A percentile compares a stretch with the other conserved stretches of the same genome.
phyloP scores from a whole-genome alignment of 2,113 vertebrate species.

The Jaculus jaculus region DNA sequence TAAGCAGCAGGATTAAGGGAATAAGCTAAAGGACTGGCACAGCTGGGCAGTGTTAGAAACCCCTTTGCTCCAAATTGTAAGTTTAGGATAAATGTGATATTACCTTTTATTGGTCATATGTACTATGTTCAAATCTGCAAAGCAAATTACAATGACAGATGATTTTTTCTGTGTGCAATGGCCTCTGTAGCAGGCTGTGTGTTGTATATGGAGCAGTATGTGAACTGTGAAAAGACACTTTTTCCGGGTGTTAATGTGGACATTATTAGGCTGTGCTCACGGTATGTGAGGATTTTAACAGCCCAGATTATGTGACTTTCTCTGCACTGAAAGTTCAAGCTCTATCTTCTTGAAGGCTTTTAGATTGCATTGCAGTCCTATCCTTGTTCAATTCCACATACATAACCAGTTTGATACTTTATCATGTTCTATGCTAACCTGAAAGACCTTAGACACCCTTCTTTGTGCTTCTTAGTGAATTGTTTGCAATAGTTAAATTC shows the following conservation, averaged over 20 bases:
- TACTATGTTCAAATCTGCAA: not conserved
- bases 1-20: not conserved
- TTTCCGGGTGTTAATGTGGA: not conserved
- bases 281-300: slow-evolving; percentile 7
- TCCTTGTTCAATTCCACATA: not conserved
- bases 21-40: not conserved
- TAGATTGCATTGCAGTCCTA: not conserved
- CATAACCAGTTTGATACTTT: not conserved
- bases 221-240: not conserved
- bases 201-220: not conserved
- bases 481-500: not conserved
- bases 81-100: not conserved
- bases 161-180: not conserved
- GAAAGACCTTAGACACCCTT: not conserved
- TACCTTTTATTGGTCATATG: not conserved
- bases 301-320: not conserved
- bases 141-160: not conserved
- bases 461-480: not conserved
- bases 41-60: not conserved
- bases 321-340: not conserved
- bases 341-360: slow-evolving; percentile 19
- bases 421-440: not conserved
- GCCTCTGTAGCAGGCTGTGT: fast-evolving
- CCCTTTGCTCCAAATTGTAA: not conserved
- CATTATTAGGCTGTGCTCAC: not conserved